Percentiles rank a stretch among this genome's conserved stretches.
These are phyloP conservation scores for Cheilosia soror DNA, from an alignment of 2,888 invertebrate species.

Conservation along the genomic window DNA sequence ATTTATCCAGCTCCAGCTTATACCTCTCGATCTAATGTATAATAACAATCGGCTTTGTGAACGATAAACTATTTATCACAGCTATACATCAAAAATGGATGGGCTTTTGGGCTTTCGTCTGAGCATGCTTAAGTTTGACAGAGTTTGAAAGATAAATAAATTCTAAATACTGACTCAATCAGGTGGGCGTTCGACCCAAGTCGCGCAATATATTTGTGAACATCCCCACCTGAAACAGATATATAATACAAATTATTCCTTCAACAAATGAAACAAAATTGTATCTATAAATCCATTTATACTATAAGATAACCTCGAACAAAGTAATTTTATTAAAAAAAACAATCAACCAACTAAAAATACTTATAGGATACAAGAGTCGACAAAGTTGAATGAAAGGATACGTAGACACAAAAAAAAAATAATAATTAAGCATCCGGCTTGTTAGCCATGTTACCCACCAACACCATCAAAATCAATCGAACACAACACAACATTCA, in stretches of 20 bases:
- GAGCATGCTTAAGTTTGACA: too few species aligned
- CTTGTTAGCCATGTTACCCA: background rate
- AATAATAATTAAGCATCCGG: constrained; percentile 50
- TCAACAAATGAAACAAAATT: constrained; percentile 14
- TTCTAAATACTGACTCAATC: too few species aligned
- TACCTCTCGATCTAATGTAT: too few species aligned
- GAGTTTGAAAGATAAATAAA: too few species aligned
- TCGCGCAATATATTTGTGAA: too few species aligned
- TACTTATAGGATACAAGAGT: constrained; percentile 15
- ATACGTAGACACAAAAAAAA: constrained; percentile 16
- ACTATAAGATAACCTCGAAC: constrained; percentile 49
- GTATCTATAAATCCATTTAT: constrained; percentile 23
- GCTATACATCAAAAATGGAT: too few species aligned
- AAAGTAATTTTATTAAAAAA: constrained; percentile 67
- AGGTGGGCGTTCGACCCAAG: too few species aligned
- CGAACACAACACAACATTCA: constrained; percentile 11
- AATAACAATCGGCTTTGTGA: too few species aligned
- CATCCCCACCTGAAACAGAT: too few species aligned
- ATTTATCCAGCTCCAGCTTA: too few species aligned
- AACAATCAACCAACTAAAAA: constrained; percentile 68
- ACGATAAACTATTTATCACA: too few species aligned
- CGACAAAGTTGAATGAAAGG: background rate
- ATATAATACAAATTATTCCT: background rate
- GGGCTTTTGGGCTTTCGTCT: too few species aligned
- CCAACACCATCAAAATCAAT: background rate